These are phyloP conservation scores for Ivindomyrus marchei DNA, from an alignment of 2,113 vertebrate species.

Conservation along the genomic window DNA sequence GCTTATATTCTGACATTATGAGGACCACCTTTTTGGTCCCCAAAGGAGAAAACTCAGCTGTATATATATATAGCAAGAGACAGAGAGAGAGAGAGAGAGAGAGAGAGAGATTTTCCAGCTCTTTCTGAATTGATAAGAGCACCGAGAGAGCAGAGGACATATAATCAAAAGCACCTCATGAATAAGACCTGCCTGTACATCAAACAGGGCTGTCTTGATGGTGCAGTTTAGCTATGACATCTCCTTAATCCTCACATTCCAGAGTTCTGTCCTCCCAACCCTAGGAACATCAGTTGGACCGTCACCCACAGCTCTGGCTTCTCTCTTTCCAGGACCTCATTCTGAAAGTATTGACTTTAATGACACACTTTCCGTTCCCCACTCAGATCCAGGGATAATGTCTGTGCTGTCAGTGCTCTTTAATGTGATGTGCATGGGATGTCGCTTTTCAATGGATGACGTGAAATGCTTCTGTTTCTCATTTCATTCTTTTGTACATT, in stretches of 20 bases:
- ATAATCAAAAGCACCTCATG: neutral
- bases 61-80: too few relatives aligned
- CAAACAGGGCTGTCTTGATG: neutral
- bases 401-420: neutral
- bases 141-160: neutral
- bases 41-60: too few relatives aligned
- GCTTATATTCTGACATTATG: too few relatives aligned
- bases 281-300: neutral
- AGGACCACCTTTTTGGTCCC: too few relatives aligned
- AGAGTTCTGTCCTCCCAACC: neutral
- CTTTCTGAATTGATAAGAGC: neutral
- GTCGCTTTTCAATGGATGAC: neutral
- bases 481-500: neutral
- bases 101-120: neutral
- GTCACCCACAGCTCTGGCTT: neutral
- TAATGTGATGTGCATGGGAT: constrained; percentile 5
- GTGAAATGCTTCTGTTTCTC: neutral
- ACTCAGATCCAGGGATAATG: neutral
- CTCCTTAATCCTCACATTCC: neutral
- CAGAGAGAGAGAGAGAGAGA: too few relatives aligned
- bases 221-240: neutral
- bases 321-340: neutral
- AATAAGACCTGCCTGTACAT: neutral
- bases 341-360: neutral
- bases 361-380: neutral